Conservation (phyloP, 1,140 invertebrate species). For the Psix sp. region DNA sequence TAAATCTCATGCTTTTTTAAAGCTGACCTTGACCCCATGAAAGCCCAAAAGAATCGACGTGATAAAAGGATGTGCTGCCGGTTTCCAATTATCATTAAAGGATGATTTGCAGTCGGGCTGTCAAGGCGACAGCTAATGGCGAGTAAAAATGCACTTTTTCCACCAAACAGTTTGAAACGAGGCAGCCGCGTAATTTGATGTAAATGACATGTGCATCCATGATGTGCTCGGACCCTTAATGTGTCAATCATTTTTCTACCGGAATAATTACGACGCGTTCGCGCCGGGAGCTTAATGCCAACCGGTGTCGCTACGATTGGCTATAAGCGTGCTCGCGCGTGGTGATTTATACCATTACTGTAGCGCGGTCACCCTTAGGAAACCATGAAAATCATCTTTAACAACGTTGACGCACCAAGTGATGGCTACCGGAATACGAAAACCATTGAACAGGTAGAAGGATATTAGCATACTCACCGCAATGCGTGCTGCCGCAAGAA, state of each 20-base stretch:
- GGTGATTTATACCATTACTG: constrained; percentile 59
- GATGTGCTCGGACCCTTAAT: constrained; percentile 46
- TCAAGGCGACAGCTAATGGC: constrained; percentile 16
- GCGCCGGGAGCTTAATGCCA: constrained; percentile 49
- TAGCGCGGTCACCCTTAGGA: constrained; percentile 54
- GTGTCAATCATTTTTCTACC: constrained; percentile 57
- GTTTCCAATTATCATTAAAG: constrained; percentile 31
- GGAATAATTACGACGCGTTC: constrained; percentile 48
- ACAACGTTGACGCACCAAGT: constrained; percentile 40
- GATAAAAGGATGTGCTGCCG: background rate
- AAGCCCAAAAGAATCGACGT: background rate
- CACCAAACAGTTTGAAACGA: constrained; percentile 7
- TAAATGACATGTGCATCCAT: constrained; percentile 48
- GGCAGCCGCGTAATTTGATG: constrained; percentile 38
- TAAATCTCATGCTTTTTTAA: background rate
- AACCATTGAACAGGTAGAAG: constrained; percentile 55
- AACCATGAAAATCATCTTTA: constrained; percentile 60
- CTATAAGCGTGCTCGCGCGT: constrained; percentile 36
- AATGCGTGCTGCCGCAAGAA: constrained; percentile 49
- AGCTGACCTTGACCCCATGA: constrained; percentile 13
- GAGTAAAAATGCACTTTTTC: constrained; percentile 24
- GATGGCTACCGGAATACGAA: constrained; percentile 53
- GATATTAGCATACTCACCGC: constrained; percentile 65
- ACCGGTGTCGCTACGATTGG: constrained; percentile 43
- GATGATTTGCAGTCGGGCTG: constrained; percentile 25